Base-by-base conservation (phyloP, 1,140 invertebrate genomes). In the Drosophila murphyi region DNA sequence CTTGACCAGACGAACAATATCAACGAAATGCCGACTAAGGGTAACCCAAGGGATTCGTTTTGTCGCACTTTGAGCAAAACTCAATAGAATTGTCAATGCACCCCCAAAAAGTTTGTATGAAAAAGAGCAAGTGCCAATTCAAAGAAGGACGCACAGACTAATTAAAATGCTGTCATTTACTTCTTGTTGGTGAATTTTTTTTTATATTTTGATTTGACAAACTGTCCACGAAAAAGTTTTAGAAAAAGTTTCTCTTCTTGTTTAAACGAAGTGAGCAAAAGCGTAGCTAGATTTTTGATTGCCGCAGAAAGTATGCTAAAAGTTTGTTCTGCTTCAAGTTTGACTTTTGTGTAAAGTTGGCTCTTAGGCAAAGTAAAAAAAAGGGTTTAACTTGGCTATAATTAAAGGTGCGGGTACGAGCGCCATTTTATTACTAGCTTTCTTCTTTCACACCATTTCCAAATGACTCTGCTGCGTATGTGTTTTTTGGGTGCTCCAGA, bases 401-500 rank as follows among this genome's bases (percentile, higher is more conserved):
- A 89, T 89, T 90, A 90, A 89, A 85, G 78, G 75, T 78, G 68
- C 55, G 54, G 41, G 59, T 80, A 78, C 64, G 56, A 47, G 39
- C 28, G 45, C 28, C 59, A 62, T 76, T 78, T 67, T 54, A 41
- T 54, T 72, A 67, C 47, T 56, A 59, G 28, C 60, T 51, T 60
- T 52, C 32, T 20, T 1, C 57, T 61, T 56, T 34, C 51, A 59
- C 61, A 50, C 43, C 37, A 41, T 37, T 61, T 70, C 39, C 43
- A 10, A 4, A n/a, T 43, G 73, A 80, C 10, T 56, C 37, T 57
- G 73, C 57, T 71, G 29, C 76, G 76, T 72, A 83, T 87, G 80
- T 83, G 80, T 75, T 78, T 75, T 78, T 67, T 72, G 60, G 77
- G 70, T 72, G 63, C 83, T 83, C 85, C 48, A 62, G 86, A 89